Conservation (phyloP, 2,888 invertebrate genomes). For the Drosophila borealis region DNA sequence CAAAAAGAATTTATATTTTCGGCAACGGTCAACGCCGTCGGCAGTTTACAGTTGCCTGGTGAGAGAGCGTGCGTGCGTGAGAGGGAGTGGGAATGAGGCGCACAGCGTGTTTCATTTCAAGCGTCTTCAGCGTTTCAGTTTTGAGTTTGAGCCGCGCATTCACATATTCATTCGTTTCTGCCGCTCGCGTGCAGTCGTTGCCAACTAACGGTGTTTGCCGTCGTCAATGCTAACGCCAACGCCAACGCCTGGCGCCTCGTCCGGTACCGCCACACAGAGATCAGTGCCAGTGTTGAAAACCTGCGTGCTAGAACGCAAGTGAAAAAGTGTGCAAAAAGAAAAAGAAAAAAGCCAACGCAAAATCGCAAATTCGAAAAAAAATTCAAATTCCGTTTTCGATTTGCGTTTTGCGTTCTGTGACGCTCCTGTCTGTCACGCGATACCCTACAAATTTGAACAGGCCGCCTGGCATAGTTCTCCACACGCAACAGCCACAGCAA, state of each 20-base stretch:
- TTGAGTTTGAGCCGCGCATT: slow-evolving; percentile 54
- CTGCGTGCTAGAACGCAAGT: slow-evolving; percentile 65
- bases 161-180: slow-evolving; percentile 68
- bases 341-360: slow-evolving; percentile 15
- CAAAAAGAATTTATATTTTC: slow-evolving; percentile 28
- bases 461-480: slow-evolving; percentile 36
- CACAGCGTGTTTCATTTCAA: slow-evolving; percentile 69
- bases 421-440: slow-evolving; percentile 50
- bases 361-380: slow-evolving; percentile 26
- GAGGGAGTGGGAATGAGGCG: slow-evolving; percentile 15
- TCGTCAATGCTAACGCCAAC: slow-evolving; percentile 55
- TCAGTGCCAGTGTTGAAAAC: slow-evolving; percentile 55
- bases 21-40: slow-evolving; percentile 57
- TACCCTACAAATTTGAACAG: slow-evolving; percentile 35
- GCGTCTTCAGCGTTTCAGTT: slow-evolving; percentile 49
- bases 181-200: slow-evolving; percentile 73
- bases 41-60: slow-evolving; percentile 39
- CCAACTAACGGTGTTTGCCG: slow-evolving; percentile 71
- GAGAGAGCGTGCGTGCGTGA: slow-evolving; percentile 19
- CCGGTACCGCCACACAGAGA: slow-evolving; percentile 25
- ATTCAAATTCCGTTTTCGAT: slow-evolving; percentile 14
- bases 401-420: not conserved
- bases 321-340: slow-evolving; percentile 48
- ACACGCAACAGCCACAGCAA: slow-evolving; percentile 41
- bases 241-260: slow-evolving; percentile 49